Evolutionary conservation across 2,888 invertebrate genomes (phyloP).

Genomic region (Stenodema calcarata): DNA sequence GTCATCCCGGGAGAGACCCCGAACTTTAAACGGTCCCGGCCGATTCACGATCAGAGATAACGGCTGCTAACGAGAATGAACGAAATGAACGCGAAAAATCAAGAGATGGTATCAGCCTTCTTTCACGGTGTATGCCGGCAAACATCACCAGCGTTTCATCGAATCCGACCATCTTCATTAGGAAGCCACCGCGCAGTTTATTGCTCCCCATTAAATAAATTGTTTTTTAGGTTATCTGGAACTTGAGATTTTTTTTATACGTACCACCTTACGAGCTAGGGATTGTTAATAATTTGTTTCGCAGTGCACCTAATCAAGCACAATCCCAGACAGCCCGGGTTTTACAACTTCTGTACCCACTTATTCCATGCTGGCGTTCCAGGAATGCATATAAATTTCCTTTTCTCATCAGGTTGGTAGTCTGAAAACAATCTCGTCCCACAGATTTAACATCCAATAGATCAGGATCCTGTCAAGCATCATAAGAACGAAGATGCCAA

Average conservation of each 20-base stretch:
- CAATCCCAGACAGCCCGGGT: too few relatives aligned
- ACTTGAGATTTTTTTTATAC: neutral
- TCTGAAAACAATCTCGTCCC: too few relatives aligned
- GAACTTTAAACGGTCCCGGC: conserved; percentile 3
- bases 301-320: too few relatives aligned
- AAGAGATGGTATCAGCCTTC: neutral
- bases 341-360: too few relatives aligned
- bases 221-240: neutral
- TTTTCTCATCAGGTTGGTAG: too few relatives aligned
- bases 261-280: too few relatives aligned
- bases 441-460: too few relatives aligned
- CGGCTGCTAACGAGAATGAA: conserved; percentile 12
- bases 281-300: too few relatives aligned
- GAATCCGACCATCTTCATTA: neutral
- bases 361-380: too few relatives aligned
- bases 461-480: too few relatives aligned
- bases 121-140: neutral
- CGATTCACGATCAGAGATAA: neutral
- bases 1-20: neutral
- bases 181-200: neutral
- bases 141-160: neutral
- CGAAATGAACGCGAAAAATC: conserved; percentile 15
- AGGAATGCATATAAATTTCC: too few relatives aligned
- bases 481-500: too few relatives aligned
- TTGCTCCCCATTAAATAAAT: neutral